Conservation (phyloP, 2,888 invertebrate species). For the Tinea trinotella region DNA sequence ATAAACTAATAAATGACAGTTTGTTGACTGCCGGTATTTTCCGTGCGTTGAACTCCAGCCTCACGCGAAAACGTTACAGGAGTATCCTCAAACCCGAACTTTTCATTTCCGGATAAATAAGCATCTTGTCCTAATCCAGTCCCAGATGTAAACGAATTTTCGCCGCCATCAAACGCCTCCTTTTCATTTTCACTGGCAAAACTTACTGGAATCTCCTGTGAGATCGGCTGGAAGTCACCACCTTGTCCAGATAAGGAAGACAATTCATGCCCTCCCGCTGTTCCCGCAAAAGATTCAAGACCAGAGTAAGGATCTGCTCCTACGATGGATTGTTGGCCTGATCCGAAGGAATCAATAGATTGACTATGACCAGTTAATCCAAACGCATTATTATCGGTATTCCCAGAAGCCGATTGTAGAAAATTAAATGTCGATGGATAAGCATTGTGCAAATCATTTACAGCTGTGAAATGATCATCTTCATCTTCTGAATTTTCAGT, state of each 20-base stretch:
- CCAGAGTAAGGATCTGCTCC: constrained; percentile 27
- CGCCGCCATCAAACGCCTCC: constrained; percentile 37
- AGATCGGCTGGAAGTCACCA: background rate
- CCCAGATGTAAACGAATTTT: constrained; percentile 36
- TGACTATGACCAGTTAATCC: constrained; percentile 36
- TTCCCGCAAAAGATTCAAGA: constrained; percentile 36
- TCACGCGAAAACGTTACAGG: constrained; percentile 50
- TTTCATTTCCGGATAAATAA: constrained; percentile 32
- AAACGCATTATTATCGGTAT: constrained; percentile 32
- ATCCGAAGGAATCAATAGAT: constrained; percentile 38
- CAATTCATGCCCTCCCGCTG: constrained; percentile 19
- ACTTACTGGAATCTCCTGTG: constrained; percentile 31
- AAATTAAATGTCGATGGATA: constrained; percentile 49
- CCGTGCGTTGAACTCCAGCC: constrained; percentile 50
- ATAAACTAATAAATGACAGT: constrained; percentile 41
- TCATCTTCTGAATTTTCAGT: constrained; percentile 53
- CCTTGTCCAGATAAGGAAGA: background rate
- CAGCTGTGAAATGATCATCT: constrained; percentile 45
- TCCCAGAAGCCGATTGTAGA: constrained; percentile 39
- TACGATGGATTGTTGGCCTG: constrained; percentile 36
- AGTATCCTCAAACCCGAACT: constrained; percentile 34
- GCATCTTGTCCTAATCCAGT: constrained; percentile 30
- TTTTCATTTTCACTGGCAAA: constrained; percentile 27
- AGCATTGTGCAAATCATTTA: constrained; percentile 44
- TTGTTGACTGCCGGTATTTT: constrained; percentile 50